phyloP scores from a whole-genome alignment of 2,888 invertebrate genomes.

The Conistra vaccinii region DNA sequence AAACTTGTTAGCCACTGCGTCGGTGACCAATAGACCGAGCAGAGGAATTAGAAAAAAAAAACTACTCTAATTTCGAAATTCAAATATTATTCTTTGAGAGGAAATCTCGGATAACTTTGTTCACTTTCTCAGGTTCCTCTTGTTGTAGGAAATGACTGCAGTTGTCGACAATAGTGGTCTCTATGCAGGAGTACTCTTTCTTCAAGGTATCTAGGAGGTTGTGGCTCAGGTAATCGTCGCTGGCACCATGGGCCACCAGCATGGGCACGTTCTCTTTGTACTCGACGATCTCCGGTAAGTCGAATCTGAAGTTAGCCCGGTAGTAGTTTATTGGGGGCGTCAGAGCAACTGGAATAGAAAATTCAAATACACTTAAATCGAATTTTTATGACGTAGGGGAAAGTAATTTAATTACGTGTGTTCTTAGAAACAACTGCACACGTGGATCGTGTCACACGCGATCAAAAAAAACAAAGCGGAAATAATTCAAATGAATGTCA shows the following conservation, averaged over 20 bases:
- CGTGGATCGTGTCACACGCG: neutral
- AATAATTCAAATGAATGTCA: neutral
- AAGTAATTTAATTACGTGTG: neutral
- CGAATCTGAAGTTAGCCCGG: slow-evolving; percentile 83
- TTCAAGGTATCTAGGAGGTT: slow-evolving; percentile 78
- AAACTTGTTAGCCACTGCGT: neutral
- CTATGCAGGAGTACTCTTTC: slow-evolving; percentile 82
- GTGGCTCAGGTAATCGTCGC: slow-evolving; percentile 82
- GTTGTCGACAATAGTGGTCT: slow-evolving; percentile 83
- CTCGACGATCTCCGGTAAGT: slow-evolving; percentile 70
- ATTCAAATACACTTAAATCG: neutral
- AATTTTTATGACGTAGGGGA: neutral
- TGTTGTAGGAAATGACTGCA: slow-evolving; percentile 90
- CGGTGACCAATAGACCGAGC: neutral
- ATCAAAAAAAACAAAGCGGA: neutral
- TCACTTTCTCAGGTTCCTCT: slow-evolving; percentile 89
- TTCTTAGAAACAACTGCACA: neutral
- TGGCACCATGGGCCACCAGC: slow-evolving; percentile 83
- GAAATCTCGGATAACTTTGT: slow-evolving; percentile 88
- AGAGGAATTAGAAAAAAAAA: neutral
- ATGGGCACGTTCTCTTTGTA: slow-evolving; percentile 83
- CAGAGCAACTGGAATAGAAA: slow-evolving; percentile 85
- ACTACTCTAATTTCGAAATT: neutral
- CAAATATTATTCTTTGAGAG: slow-evolving; percentile 79
- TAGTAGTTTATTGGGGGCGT: slow-evolving; percentile 91